phyloP scores from a whole-genome alignment of 1,140 invertebrate species.

The Antheraea pernyi region DNA sequence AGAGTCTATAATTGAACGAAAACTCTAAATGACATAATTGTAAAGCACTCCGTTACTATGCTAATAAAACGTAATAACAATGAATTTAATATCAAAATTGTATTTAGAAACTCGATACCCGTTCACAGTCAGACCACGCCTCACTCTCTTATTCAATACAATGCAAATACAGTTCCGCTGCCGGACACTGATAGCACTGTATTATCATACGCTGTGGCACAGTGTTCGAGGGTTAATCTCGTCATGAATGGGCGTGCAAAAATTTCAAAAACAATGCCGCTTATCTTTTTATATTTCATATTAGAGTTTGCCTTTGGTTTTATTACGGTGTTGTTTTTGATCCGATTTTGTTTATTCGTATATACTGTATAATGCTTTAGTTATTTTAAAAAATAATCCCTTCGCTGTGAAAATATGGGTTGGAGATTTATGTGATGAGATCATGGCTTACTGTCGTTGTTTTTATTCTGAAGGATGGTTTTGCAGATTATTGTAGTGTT shows the following conservation, averaged over 20 bases:
- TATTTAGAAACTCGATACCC: not conserved
- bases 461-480: no score
- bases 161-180: slow-evolving; percentile 41
- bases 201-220: slow-evolving; percentile 39
- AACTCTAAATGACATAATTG: no score
- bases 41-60: no score
- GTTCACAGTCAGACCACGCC: slow-evolving; percentile 20
- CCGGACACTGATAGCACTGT: slow-evolving; percentile 32
- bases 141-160: slow-evolving; percentile 31
- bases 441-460: no score
- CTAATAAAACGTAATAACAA: no score
- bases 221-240: slow-evolving; percentile 33
- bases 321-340: not conserved
- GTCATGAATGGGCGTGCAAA: slow-evolving; percentile 26
- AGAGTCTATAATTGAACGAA: no score
- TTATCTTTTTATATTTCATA: not conserved
- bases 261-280: slow-evolving; percentile 15
- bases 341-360: not conserved
- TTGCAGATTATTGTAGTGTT: no score
- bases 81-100: not conserved
- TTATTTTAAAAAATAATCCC: no score
- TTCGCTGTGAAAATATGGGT: no score
- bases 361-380: not conserved
- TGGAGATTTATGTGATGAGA: no score
- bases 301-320: not conserved